Evolutionary conservation across 1,140 invertebrate genomes (phyloP).

Genomic region (Dendroctonus valens): DNA sequence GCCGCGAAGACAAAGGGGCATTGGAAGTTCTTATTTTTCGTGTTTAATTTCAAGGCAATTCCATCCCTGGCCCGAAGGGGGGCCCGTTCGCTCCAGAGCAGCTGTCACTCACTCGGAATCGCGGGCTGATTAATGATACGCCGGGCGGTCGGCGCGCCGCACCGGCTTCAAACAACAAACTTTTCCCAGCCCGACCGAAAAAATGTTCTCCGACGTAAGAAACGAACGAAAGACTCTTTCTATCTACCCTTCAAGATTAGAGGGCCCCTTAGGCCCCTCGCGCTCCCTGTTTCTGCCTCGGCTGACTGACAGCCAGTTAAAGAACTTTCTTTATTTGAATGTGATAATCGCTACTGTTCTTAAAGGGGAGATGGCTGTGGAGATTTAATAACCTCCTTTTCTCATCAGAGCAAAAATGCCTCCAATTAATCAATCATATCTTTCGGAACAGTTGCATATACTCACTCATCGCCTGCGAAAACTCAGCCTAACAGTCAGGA

Average conservation of each 20-base stretch:
- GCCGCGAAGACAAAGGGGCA: neutral
- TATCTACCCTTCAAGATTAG: conserved; percentile 51
- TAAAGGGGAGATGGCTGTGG: neutral
- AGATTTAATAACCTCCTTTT: neutral
- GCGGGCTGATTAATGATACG: conserved; percentile 62
- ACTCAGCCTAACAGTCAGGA: neutral
- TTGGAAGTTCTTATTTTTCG: conserved; percentile 6
- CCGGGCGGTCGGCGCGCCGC: conserved; percentile 49
- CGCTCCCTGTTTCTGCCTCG: conserved; percentile 32
- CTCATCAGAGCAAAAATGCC: no score
- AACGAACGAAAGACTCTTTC: conserved; percentile 52
- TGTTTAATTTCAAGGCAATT: conserved; percentile 21
- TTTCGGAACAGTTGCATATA: no score
- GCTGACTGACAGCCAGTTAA: conserved; percentile 35
- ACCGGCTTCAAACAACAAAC: conserved; percentile 64
- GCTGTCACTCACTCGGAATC: conserved; percentile 63
- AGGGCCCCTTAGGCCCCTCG: conserved; percentile 25
- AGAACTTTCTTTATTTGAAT: conserved; percentile 36
- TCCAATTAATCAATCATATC: no score
- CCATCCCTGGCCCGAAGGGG: conserved; percentile 25
- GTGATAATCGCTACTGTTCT: conserved; percentile 25
- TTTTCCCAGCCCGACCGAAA: conserved; percentile 59
- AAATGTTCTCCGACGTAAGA: conserved; percentile 56
- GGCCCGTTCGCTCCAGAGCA: conserved; percentile 44
- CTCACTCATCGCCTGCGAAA: no score